Percentiles rank a stretch among this genome's conserved stretches.
phyloP scores from a whole-genome alignment of 2,888 invertebrate genomes.

The Trissolcus brochymenae region DNA sequence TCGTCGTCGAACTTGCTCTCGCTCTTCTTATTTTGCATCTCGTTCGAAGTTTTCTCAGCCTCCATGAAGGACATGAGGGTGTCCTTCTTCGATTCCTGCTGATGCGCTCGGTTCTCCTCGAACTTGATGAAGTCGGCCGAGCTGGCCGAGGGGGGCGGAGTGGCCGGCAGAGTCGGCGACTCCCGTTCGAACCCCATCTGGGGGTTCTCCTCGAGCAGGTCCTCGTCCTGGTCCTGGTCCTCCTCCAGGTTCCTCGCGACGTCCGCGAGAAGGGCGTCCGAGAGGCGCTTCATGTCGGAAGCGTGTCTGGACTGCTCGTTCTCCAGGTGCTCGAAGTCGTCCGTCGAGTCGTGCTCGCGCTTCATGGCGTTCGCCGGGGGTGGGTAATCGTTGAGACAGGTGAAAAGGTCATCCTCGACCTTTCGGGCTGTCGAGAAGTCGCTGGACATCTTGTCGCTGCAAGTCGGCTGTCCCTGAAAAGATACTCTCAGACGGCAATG shows the following conservation, averaged over 20 bases:
- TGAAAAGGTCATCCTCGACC: constrained; percentile 41
- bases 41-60: constrained; percentile 57
- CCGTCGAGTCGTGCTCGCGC: constrained; percentile 84
- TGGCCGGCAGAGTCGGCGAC: constrained; percentile 66
- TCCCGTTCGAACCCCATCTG: constrained; percentile 59
- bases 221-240: constrained; percentile 34
- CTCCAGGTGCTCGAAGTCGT: constrained; percentile 86
- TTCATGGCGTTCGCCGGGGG: constrained; percentile 63
- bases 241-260: constrained; percentile 47
- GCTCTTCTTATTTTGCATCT: constrained; percentile 3
- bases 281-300: constrained; percentile 42
- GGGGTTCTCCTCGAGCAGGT: constrained; percentile 61
- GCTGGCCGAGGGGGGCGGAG: constrained; percentile 68
- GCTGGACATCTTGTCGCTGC: constrained; percentile 37
- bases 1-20: constrained; percentile 22
- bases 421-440: constrained; percentile 37
- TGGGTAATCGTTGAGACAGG: constrained; percentile 34
- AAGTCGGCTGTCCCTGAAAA: not conserved
- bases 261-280: constrained; percentile 56
- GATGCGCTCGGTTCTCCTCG: constrained; percentile 34
- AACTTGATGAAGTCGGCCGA: constrained; percentile 68
- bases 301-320: constrained; percentile 77
- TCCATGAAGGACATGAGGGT: constrained; percentile 67
- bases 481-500: too few relatives aligned
- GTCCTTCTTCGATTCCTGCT: constrained; percentile 61